A percentile compares a stretch with the other conserved stretches of the same genome.
phyloP scores from a whole-genome alignment of 2,797 vertebrate species.

The Caiman crocodilus region DNA sequence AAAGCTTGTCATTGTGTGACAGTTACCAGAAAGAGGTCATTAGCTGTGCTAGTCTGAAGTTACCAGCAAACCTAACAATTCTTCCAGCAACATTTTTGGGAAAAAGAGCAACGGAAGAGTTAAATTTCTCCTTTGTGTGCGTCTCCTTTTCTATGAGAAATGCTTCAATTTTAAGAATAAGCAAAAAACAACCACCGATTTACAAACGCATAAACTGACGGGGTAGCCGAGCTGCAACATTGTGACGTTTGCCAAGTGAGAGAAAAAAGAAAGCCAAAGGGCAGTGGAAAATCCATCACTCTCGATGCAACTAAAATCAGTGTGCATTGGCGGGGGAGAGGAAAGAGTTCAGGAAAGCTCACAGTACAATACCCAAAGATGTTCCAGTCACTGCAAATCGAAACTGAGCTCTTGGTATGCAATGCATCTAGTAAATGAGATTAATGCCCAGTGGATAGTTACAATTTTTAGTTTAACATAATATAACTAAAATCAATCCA shows the following conservation, averaged over 20 bases:
- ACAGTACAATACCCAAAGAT: neutral
- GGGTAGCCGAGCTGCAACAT: neutral
- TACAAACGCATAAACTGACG: neutral
- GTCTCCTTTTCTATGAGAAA: neutral
- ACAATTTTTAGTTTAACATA: neutral
- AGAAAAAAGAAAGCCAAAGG: neutral
- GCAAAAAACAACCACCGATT: neutral
- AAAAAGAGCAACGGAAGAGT: rapidly evolving
- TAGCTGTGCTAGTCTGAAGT: neutral
- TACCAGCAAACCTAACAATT: neutral
- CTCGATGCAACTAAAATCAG: slow-evolving; percentile 1
- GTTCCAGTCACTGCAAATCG: neutral
- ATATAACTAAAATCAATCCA: slow-evolving; percentile 49
- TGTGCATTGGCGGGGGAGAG: neutral
- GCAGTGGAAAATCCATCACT: neutral
- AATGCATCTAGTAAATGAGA: slow-evolving; percentile 50
- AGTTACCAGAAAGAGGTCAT: neutral
- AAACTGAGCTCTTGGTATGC: neutral
- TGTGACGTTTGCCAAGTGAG: neutral
- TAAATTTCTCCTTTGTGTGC: neutral
- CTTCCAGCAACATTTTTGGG: neutral
- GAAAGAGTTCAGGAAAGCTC: slow-evolving; percentile 36
- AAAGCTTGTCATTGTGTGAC: neutral
- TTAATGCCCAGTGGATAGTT: slow-evolving; percentile 16
- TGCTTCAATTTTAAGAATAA: neutral